Percentiles rank a stretch among this genome's conserved stretches.
These are phyloP conservation scores for Lochmaea crataegi DNA, from an alignment of 2,888 invertebrate species.

Conservation along the genomic window DNA sequence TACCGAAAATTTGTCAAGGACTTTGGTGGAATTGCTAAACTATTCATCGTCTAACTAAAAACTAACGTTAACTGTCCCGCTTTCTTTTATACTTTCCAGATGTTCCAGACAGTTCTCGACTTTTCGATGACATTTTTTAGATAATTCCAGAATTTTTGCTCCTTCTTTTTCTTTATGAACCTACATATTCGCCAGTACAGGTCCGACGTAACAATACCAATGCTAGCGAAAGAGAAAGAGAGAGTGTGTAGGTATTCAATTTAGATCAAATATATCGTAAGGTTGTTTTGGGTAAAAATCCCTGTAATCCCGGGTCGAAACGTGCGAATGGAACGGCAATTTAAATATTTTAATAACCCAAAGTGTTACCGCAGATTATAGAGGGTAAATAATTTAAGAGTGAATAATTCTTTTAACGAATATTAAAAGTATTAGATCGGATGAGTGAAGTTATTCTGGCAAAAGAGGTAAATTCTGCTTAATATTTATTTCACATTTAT, in stretches of 20 bases:
- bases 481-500: slow-evolving; percentile 66
- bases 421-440: slow-evolving; percentile 47
- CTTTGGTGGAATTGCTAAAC: no score
- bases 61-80: no score
- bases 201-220: not conserved
- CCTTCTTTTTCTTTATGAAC: no score
- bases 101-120: no score
- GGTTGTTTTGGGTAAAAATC: slow-evolving; percentile 17
- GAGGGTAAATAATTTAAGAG: slow-evolving; percentile 40
- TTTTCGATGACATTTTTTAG: no score
- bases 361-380: slow-evolving; percentile 46
- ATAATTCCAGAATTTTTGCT: no score
- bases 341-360: slow-evolving; percentile 48
- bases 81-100: no score
- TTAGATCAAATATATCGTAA: slow-evolving; percentile 19
- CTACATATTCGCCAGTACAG: no score
- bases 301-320: slow-evolving; percentile 26
- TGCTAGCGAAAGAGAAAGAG: slow-evolving; percentile 18
- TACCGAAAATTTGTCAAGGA: no score
- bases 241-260: slow-evolving; percentile 9
- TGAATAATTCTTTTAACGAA: slow-evolving; percentile 54
- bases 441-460: slow-evolving; percentile 32
- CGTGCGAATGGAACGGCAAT: slow-evolving; percentile 24
- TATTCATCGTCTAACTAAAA: no score
- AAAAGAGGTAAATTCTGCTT: slow-evolving; percentile 61